Conservation (phyloP, 2,797 vertebrate genomes). For the Cynopterus sphinx region DNA sequence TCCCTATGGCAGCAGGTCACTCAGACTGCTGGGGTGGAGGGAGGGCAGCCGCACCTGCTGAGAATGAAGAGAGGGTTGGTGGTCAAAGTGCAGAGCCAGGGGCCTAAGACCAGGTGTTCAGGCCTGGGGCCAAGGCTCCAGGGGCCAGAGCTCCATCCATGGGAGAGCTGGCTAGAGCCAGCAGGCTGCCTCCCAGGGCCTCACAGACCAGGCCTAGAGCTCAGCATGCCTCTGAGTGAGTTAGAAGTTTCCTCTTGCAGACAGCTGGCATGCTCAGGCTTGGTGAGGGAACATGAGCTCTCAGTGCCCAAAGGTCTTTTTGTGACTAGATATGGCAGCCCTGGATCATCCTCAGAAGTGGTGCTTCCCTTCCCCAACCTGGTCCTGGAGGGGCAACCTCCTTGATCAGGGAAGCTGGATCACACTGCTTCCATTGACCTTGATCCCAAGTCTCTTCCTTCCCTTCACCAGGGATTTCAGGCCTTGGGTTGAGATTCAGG, state of each 20-base stretch:
- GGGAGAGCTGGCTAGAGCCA: background rate
- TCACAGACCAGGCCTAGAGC: background rate
- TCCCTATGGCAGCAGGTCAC: background rate
- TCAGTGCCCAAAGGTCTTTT: accelerated
- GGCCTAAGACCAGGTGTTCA: background rate
- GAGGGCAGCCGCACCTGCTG: no score
- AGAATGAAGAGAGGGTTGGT: no score
- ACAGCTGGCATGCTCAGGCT: background rate
- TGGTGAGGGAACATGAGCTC: background rate
- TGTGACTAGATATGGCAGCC: accelerated
- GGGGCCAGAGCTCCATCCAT: background rate
- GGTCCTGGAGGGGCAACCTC: background rate
- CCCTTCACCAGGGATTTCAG: background rate
- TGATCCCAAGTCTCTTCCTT: background rate
- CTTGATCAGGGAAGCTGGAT: background rate
- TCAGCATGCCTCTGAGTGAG: background rate
- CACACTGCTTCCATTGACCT: background rate
- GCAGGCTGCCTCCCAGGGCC: background rate
- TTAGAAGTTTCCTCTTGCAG: background rate
- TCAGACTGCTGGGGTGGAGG: accelerated
- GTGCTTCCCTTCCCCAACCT: background rate
- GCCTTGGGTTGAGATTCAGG: background rate
- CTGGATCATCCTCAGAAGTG: background rate
- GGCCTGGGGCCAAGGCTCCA: background rate
- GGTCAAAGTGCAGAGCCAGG: background rate